Conservation (phyloP, 2,797 vertebrate genomes). For the Spea hammondii region DNA sequence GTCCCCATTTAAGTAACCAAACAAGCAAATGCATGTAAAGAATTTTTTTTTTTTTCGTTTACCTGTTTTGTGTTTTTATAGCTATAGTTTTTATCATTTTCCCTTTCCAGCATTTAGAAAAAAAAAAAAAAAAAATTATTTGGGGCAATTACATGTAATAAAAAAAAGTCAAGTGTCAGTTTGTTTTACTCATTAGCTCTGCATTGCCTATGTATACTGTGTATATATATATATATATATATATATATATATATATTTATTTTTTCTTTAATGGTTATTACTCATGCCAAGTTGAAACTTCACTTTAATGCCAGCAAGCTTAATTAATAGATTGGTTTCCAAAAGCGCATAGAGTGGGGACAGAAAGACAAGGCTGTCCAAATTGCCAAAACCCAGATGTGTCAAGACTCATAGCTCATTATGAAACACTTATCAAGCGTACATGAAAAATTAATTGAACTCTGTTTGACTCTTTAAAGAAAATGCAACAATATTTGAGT, state of each 20-base stretch:
- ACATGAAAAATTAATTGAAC: constrained; percentile 86
- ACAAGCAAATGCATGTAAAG: no score
- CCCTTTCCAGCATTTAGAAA: no score
- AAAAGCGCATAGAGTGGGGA: constrained; percentile 98
- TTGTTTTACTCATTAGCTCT: constrained; percentile 58
- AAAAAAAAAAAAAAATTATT: no score
- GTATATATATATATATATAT: no score
- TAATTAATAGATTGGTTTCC: constrained; percentile 99
- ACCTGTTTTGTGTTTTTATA: not conserved
- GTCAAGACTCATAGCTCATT: constrained; percentile 82
- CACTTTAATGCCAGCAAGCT: constrained; percentile 93
- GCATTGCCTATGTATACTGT: no score
- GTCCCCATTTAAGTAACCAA: no score
- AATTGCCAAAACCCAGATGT: constrained; percentile 80
- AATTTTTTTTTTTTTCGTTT: not conserved
- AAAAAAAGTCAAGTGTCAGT: constrained; percentile 48
- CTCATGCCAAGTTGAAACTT: constrained; percentile 93
- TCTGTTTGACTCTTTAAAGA: constrained; percentile 77
- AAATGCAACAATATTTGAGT: constrained; percentile 70
- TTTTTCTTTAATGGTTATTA: constrained; percentile 83
- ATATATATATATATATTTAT: constrained; percentile 54
- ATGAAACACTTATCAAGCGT: constrained; percentile 87
- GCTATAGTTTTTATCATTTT: no score
- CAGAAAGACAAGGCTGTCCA: constrained; percentile 82
- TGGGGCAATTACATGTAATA: not conserved